Percentiles rank a stretch among this genome's conserved stretches.
These are phyloP conservation scores for Copsychus sechellarum DNA, from an alignment of 2,113 vertebrate species.

Conservation along the genomic window DNA sequence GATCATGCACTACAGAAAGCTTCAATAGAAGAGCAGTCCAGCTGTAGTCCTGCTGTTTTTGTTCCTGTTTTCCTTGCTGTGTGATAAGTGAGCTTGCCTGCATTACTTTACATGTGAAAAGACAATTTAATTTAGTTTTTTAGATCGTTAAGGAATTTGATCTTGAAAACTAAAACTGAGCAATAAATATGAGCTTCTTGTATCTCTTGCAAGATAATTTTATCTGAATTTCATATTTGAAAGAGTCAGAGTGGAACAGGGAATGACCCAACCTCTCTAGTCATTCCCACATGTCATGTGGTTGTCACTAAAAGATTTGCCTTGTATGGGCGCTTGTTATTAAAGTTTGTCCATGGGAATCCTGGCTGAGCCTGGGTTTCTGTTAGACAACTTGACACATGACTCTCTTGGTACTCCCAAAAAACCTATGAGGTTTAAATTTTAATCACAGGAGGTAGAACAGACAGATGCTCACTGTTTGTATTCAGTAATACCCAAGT, in stretches of 20 bases:
- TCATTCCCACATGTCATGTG: fast-evolving
- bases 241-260: background rate
- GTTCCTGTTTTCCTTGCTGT: background rate
- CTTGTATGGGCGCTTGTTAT: background rate
- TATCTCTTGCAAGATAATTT: background rate
- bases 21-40: background rate
- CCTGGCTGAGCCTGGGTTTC: background rate
- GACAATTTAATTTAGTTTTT: background rate
- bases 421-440: background rate
- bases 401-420: background rate
- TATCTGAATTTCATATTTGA: background rate
- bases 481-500: background rate
- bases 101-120: background rate
- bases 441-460: conserved; percentile 21
- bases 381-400: background rate
- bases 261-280: background rate
- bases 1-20: background rate
- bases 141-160: background rate
- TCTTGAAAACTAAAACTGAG: background rate
- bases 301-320: background rate
- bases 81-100: background rate
- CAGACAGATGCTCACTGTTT: background rate
- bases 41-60: background rate
- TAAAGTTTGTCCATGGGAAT: background rate
- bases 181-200: background rate